Conservation (phyloP, 2,113 vertebrate species). For the Bubalus kerabau region DNA sequence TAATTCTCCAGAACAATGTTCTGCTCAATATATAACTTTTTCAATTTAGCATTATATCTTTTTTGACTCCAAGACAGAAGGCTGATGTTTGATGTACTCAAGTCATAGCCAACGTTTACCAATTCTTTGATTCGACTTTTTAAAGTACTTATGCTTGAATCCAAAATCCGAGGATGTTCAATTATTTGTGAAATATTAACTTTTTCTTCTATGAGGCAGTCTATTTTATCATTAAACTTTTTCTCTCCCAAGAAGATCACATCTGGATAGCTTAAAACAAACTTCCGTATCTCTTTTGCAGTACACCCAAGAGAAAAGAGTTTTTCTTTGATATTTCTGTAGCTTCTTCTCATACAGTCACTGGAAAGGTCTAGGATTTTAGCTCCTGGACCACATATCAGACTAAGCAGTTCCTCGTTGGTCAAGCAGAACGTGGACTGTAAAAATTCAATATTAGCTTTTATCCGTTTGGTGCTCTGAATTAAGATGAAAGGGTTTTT, state of each 20-base stretch:
- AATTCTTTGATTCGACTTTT: slow-evolving; percentile 76
- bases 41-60: slow-evolving; percentile 80
- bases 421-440: slow-evolving; percentile 73
- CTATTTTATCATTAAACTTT: slow-evolving; percentile 81
- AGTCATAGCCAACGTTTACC: slow-evolving; percentile 77
- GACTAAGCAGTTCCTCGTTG: slow-evolving; percentile 74
- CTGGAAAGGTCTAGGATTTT: slow-evolving; percentile 82
- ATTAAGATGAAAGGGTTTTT: slow-evolving; percentile 85
- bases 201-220: slow-evolving; percentile 79
- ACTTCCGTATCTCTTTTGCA: slow-evolving; percentile 69
- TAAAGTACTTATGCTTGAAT: slow-evolving; percentile 78
- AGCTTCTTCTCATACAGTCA: slow-evolving; percentile 78
- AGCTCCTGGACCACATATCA: slow-evolving; percentile 78
- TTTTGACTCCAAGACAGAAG: slow-evolving; percentile 79
- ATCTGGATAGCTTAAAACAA: slow-evolving; percentile 73
- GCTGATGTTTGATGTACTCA: slow-evolving; percentile 78
- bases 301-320: slow-evolving; percentile 72
- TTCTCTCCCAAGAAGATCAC: slow-evolving; percentile 76
- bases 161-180: slow-evolving; percentile 79
- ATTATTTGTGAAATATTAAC: slow-evolving; percentile 77
- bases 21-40: slow-evolving; percentile 62
- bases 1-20: background rate
- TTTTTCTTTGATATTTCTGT: slow-evolving; percentile 75
- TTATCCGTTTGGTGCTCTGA: slow-evolving; percentile 83
- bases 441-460: slow-evolving; percentile 78